These are phyloP conservation scores for Echinarachnius parma DNA, from an alignment of 53 echinoderm and acorn worm species.

Conservation along the genomic window DNA sequence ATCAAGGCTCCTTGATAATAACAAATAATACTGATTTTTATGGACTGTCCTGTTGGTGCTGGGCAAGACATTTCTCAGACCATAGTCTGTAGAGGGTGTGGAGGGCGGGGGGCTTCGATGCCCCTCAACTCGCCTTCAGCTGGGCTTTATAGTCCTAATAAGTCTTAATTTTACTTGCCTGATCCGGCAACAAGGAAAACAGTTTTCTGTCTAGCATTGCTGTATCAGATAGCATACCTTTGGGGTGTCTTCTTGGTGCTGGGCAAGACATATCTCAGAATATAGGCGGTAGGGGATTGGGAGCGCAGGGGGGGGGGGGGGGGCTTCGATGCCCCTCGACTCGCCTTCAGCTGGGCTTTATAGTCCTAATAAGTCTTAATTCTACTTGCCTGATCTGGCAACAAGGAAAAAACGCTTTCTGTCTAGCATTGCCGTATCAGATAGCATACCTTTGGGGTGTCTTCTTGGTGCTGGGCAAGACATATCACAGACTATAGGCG, in stretches of 20 bases:
- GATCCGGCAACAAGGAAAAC: no score
- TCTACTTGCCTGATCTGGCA: no score
- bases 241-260: conserved; percentile 50
- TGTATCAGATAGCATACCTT: no score
- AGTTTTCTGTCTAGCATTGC: no score
- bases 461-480: conserved; percentile 48
- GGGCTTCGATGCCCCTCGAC: conserved; percentile 61
- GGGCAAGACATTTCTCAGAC: conserved; percentile 65
- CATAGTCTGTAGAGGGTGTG: conserved; percentile 74
- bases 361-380: no score
- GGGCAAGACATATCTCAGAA: conserved; percentile 64
- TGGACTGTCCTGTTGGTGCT: conserved; percentile 50
- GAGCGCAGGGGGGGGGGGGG: no score
- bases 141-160: conserved; percentile 71
- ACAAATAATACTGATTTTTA: no score
- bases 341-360: conserved; percentile 53
- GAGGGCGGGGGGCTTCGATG: conserved; percentile 67
- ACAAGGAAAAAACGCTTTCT: no score
- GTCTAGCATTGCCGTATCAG: no score
- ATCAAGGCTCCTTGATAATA: no score
- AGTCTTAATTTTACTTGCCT: no score
- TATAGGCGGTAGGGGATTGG: conserved; percentile 77
- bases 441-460: conserved; percentile 76
- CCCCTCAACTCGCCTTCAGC: conserved; percentile 47
- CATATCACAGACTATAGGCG: conserved; percentile 66